These are phyloP conservation scores for Pheosia gnoma DNA, from an alignment of 2,888 invertebrate species.

Conservation along the genomic window DNA sequence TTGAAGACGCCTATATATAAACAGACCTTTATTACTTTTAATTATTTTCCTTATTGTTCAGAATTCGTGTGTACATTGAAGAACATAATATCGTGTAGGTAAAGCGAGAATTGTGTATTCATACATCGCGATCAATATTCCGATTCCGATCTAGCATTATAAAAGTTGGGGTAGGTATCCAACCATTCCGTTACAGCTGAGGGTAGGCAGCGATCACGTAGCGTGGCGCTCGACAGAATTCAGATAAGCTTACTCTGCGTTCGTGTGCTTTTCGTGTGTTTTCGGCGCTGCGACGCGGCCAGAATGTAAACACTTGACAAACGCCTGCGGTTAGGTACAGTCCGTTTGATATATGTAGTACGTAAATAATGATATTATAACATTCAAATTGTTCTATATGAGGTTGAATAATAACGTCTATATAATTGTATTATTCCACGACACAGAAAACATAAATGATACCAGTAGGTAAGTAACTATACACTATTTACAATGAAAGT, in stretches of 20 bases:
- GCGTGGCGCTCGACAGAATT: not conserved
- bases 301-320: not conserved
- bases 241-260: not conserved
- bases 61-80: too few relatives aligned
- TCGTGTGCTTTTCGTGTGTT: not conserved
- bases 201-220: not conserved
- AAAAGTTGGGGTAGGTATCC: not conserved
- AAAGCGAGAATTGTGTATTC: not conserved
- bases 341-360: not conserved
- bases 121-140: not conserved
- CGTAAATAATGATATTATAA: too few relatives aligned
- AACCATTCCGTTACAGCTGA: not conserved
- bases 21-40: not conserved
- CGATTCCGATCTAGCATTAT: not conserved
- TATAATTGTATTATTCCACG: too few relatives aligned
- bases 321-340: conserved; percentile 1
- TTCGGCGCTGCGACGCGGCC: not conserved
- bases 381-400: too few relatives aligned
- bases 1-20: not conserved
- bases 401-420: too few relatives aligned
- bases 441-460: too few relatives aligned
- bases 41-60: too few relatives aligned
- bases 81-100: too few relatives aligned
- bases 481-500: too few relatives aligned
- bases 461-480: too few relatives aligned